These are phyloP conservation scores for Ryuthela nishihirai DNA, from an alignment of 2,888 invertebrate species.

Conservation along the genomic window DNA sequence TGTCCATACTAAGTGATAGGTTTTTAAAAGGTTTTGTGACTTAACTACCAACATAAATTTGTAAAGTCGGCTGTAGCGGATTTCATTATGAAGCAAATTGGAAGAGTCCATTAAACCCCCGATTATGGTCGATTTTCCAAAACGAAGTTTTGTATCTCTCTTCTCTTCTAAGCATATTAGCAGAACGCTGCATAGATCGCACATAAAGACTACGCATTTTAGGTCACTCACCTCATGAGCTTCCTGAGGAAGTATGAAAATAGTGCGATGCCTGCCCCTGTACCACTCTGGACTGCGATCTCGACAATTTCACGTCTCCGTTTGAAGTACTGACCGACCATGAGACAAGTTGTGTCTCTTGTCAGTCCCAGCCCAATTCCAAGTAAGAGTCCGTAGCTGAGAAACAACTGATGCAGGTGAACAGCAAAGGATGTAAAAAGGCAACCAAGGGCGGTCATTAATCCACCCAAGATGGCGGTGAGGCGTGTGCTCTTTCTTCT, in stretches of 20 bases:
- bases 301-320: conserved; percentile 82
- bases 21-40: too few species aligned
- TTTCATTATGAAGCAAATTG: too few species aligned
- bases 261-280: conserved; percentile 25
- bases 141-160: too few species aligned
- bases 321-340: conserved; percentile 86
- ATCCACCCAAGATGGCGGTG: conserved; percentile 78
- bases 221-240: conserved; percentile 69
- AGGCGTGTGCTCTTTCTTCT: conserved; percentile 78
- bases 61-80: too few species aligned
- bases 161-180: too few species aligned
- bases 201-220: too few species aligned
- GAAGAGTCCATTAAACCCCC: too few species aligned
- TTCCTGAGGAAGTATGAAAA: conserved; percentile 48
- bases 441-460: conserved; percentile 78
- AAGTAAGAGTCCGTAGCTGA: conserved; percentile 66
- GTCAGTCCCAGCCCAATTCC: conserved; percentile 84
- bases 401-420: conserved; percentile 76
- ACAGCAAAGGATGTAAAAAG: conserved; percentile 88
- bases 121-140: too few species aligned
- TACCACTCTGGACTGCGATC: conserved; percentile 59
- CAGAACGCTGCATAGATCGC: too few species aligned
- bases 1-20: too few species aligned
- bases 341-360: conserved; percentile 78
- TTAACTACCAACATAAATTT: too few species aligned